Evolutionary conservation across 2,797 vertebrate species (phyloP).

Genomic region (Phrynocephalus vlangalii): DNA sequence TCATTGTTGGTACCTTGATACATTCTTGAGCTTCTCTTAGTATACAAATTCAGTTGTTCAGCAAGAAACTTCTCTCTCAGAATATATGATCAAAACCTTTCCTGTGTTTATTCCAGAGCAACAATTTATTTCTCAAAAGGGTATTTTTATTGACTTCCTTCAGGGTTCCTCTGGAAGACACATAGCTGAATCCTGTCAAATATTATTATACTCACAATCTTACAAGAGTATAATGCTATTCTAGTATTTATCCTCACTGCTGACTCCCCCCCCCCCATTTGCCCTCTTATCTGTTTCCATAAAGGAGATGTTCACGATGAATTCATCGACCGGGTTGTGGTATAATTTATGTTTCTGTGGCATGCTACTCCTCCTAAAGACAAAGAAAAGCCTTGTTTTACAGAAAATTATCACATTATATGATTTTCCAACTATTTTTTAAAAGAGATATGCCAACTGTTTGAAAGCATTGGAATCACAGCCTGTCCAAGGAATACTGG

Average conservation of each 20-base stretch:
- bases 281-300: slow-evolving; percentile 40
- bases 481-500: background rate
- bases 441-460: background rate
- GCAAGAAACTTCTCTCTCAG: slow-evolving; percentile 8
- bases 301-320: slow-evolving; percentile 53
- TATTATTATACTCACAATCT: slow-evolving; percentile 52
- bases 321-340: slow-evolving; percentile 54
- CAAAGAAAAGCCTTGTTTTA: slow-evolving; percentile 32
- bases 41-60: slow-evolving; percentile 11
- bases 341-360: slow-evolving; percentile 60
- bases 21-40: background rate
- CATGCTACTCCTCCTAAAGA: slow-evolving; percentile 42
- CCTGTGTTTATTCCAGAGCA: slow-evolving; percentile 37
- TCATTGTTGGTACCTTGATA: background rate
- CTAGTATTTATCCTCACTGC: slow-evolving; percentile 49
- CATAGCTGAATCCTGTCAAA: slow-evolving; percentile 51
- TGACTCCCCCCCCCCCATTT: slow-evolving; percentile 11
- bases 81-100: background rate
- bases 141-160: slow-evolving; percentile 42
- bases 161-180: slow-evolving; percentile 42
- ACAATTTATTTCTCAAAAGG: slow-evolving; percentile 44
- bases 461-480: slow-evolving; percentile 39
- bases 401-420: slow-evolving; percentile 49
- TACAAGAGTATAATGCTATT: slow-evolving; percentile 54
- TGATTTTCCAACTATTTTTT: slow-evolving; percentile 30